Evolutionary conservation across 2,888 invertebrate genomes (phyloP).

Genomic region (Drosophila siamana): DNA sequence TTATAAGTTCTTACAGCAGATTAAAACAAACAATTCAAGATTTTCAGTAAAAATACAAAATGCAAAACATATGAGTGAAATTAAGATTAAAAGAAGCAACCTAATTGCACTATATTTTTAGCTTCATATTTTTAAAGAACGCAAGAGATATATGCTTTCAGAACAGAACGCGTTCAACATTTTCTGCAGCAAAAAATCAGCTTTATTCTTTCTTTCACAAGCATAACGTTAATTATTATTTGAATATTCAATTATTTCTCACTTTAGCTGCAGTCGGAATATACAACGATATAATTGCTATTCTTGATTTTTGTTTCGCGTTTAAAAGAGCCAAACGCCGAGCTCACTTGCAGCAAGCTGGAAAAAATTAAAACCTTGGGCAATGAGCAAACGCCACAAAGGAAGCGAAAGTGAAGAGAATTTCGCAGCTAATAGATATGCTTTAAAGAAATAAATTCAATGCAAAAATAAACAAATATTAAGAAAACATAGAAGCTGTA

Average conservation of each 20-base stretch:
- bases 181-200: not conserved
- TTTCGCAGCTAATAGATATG: not conserved
- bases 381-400: slow-evolving; percentile 14
- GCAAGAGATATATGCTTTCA: not conserved
- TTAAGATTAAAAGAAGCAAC: no score
- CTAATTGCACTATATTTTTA: no score
- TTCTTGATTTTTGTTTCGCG: not conserved
- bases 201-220: not conserved
- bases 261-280: not conserved
- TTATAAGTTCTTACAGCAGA: no score
- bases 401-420: not conserved
- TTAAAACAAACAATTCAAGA: no score
- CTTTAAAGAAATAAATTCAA: not conserved
- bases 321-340: slow-evolving; percentile 3
- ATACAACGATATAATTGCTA: not conserved
- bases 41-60: no score
- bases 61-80: no score
- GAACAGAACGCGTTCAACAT: not conserved
- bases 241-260: slow-evolving; percentile 2
- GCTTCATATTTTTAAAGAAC: no score
- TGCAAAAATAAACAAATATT: not conserved
- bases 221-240: not conserved
- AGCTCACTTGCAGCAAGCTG: slow-evolving; percentile 7
- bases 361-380: slow-evolving; percentile 3
- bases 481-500: no score